These are phyloP conservation scores for Ichneumoninae sp. DNA, from an alignment of 2,888 invertebrate species.

Conservation along the genomic window DNA sequence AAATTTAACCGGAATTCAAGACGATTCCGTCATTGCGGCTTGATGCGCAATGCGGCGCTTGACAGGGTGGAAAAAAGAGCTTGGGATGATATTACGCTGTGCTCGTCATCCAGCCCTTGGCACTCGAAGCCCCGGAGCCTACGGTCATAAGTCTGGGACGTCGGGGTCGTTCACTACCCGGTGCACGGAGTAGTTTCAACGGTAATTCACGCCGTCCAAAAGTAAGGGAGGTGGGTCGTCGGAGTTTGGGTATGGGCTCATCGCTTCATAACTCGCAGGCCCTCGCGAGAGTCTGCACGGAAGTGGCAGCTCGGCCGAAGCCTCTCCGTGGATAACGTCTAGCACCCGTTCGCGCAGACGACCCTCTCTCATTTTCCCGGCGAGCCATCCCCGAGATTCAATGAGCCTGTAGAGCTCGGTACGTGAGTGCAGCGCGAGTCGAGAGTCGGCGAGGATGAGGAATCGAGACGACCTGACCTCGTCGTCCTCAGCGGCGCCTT, in stretches of 20 bases:
- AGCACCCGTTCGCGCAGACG: conserved; percentile 41
- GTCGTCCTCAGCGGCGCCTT: conserved; percentile 44
- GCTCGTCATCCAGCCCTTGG: not conserved
- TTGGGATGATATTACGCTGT: not conserved
- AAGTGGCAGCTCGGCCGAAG: conserved; percentile 43
- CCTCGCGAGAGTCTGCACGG: conserved; percentile 15
- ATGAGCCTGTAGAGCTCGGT: conserved; percentile 27
- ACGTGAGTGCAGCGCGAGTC: conserved; percentile 21
- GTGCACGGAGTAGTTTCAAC: conserved; percentile 37
- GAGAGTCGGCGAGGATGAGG: conserved; percentile 51
- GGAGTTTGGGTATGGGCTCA: conserved; percentile 17
- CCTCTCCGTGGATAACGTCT: conserved; percentile 38
- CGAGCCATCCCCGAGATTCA: conserved; percentile 40
- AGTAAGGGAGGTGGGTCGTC: conserved; percentile 21
- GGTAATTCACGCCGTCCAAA: conserved; percentile 49
- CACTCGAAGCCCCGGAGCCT: not conserved
- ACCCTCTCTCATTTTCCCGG: conserved; percentile 44
- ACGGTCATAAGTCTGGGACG: conserved; percentile 20
- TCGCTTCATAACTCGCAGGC: conserved; percentile 50
- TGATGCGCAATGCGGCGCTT: not conserved
- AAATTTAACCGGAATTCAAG: not conserved
- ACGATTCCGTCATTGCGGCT: not conserved
- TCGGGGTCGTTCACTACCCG: conserved; percentile 16
- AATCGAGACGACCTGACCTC: conserved; percentile 57
- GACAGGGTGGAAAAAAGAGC: not conserved